Conservation (phyloP, 2,113 vertebrate species). For the Malurus alboscapulatus region DNA sequence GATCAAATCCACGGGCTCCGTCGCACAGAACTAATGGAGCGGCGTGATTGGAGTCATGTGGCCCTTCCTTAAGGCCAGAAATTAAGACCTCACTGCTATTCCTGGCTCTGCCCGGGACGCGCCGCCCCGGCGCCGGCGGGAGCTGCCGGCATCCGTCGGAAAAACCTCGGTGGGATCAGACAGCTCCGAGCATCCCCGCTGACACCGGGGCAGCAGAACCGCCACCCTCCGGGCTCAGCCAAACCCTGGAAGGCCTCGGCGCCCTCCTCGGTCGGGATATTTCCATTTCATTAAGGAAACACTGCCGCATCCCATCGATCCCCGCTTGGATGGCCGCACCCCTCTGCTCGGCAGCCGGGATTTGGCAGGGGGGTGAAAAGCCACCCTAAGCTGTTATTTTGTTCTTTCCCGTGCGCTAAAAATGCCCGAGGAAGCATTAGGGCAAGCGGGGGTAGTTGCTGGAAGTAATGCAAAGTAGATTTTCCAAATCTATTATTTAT, state of each 20-base stretch:
- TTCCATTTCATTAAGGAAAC: neutral
- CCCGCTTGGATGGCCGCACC: neutral
- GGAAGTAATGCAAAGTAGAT: constrained; percentile 11
- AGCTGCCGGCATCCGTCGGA: neutral
- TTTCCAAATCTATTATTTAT: constrained; percentile 57
- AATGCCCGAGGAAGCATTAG: neutral
- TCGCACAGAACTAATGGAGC: neutral
- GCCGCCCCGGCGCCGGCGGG: rapidly evolving
- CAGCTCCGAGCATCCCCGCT: neutral
- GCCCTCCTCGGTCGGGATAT: neutral
- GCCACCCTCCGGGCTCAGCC: neutral
- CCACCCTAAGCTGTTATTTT: neutral
- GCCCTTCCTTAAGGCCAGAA: constrained; percentile 32
- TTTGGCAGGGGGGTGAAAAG: neutral
- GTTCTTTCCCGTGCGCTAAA: neutral
- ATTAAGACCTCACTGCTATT: constrained; percentile 27
- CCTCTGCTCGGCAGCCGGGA: neutral
- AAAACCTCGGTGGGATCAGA: neutral
- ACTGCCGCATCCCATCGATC: neutral
- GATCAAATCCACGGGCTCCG: neutral
- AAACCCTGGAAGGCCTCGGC: neutral
- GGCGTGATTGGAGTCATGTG: neutral
- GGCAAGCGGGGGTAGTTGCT: neutral
- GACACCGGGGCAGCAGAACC: neutral
- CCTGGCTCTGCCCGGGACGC: neutral